phyloP scores from a whole-genome alignment of 2,113 vertebrate species.

The Paramisgurnus dabryanus region DNA sequence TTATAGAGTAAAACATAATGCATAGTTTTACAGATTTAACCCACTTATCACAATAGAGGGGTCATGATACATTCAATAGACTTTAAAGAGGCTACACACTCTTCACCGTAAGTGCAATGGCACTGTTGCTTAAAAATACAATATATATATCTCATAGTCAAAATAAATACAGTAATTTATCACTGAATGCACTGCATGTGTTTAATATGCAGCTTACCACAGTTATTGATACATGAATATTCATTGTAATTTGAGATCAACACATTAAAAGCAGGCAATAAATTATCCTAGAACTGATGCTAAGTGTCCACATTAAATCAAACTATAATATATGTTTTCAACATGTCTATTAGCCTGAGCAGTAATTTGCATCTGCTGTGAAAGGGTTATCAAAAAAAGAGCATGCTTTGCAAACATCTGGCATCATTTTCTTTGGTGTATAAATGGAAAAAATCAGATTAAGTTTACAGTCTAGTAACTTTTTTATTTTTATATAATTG shows the following conservation, averaged over 20 bases:
- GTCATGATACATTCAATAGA: too few species aligned
- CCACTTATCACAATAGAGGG: too few species aligned
- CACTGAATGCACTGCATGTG: not conserved
- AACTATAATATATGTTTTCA: slow-evolving; percentile 27
- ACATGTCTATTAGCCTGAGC: slow-evolving; percentile 40
- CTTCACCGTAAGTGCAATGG: too few species aligned
- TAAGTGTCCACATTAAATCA: slow-evolving; percentile 34
- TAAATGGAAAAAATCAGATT: not conserved
- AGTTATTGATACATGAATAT: slow-evolving; percentile 42
- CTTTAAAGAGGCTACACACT: too few species aligned
- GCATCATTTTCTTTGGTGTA: slow-evolving; percentile 14
- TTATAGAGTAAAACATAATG: too few species aligned
- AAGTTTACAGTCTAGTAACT: too few species aligned
- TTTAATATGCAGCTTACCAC: slow-evolving; percentile 9
- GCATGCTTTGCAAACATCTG: slow-evolving; percentile 19
- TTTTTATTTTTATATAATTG: too few species aligned
- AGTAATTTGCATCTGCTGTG: slow-evolving; percentile 39
- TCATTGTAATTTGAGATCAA: slow-evolving; percentile 38
- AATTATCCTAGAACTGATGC: slow-evolving; percentile 31
- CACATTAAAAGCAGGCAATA: slow-evolving; percentile 40
- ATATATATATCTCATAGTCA: not conserved
- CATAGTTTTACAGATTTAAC: too few species aligned
- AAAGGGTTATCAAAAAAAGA: slow-evolving; percentile 8
- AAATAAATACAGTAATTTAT: not conserved
- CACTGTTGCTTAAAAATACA: not conserved